Conservation (phyloP, 92 coral and sea anemone species). For the Phenganax marumi region DNA sequence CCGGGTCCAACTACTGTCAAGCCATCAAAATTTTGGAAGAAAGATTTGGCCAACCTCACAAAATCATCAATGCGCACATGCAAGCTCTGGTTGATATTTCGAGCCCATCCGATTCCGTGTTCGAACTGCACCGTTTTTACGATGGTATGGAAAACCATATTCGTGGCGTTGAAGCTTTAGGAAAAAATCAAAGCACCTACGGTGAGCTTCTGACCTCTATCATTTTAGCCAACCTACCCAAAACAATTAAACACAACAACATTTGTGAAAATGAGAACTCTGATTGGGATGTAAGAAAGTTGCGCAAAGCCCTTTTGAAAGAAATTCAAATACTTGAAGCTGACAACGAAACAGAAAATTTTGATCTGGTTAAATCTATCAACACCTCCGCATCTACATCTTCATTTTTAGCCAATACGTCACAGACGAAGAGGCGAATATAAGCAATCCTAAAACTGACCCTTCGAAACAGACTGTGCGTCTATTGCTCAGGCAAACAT, state of each 20-base stretch:
- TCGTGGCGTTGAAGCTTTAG: constrained; percentile 43
- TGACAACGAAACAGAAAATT: neutral
- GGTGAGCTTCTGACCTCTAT: constrained; percentile 45
- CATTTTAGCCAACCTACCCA: constrained; percentile 37
- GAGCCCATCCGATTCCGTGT: constrained; percentile 7
- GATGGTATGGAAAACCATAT: constrained; percentile 44
- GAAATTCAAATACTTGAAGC: constrained; percentile 22
- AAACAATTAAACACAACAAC: constrained; percentile 23
- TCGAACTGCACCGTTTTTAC: constrained; percentile 38
- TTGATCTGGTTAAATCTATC: no score
- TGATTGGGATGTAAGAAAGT: constrained; percentile 27
- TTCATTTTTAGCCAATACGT: no score
- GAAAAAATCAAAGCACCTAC: constrained; percentile 38
- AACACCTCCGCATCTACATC: no score
- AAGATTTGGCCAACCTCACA: constrained; percentile 49
- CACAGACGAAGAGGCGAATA: no score
- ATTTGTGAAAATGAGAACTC: constrained; percentile 38
- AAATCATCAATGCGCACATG: constrained; percentile 38
- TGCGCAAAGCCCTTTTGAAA: neutral
- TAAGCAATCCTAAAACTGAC: no score
- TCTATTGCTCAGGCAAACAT: no score
- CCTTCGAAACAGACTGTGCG: no score
- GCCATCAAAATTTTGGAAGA: constrained; percentile 35
- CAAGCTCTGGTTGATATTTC: constrained; percentile 38
- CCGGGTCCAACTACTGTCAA: constrained; percentile 32